Percentiles rank a stretch among this genome's conserved stretches.
Conservation (phyloP, 2,113 vertebrate species). For the Mobula hypostoma region DNA sequence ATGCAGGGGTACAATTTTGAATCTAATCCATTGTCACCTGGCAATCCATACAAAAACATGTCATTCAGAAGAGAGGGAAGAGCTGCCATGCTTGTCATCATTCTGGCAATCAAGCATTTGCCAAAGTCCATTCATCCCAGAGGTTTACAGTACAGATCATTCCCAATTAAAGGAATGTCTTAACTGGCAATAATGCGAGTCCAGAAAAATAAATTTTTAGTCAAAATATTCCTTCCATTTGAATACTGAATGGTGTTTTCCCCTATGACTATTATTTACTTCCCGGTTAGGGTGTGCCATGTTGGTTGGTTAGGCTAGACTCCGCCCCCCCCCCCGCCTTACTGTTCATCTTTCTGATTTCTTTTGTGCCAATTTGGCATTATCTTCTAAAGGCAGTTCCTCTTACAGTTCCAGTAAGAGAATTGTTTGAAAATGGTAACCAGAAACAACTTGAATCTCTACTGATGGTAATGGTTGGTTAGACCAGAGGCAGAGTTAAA, state of each 20-base stretch:
- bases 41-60: background rate
- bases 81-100: background rate
- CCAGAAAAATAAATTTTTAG: background rate
- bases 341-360: background rate
- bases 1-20: background rate
- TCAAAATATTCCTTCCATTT: background rate
- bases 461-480: background rate
- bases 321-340: background rate
- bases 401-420: background rate
- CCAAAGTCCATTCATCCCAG: background rate
- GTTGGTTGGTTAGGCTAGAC: background rate
- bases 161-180: background rate
- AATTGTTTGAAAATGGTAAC: background rate
- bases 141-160: background rate
- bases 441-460: background rate
- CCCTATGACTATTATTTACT: background rate
- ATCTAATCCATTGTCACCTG: background rate
- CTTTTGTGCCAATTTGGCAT: background rate
- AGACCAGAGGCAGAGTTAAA: background rate
- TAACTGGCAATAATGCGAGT: background rate
- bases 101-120: background rate
- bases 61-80: background rate
- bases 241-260: background rate
- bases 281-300: background rate
- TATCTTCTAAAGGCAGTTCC: background rate